These are phyloP conservation scores for Deroplatys truncata DNA, from an alignment of 2,888 invertebrate genomes.

Conservation along the genomic window DNA sequence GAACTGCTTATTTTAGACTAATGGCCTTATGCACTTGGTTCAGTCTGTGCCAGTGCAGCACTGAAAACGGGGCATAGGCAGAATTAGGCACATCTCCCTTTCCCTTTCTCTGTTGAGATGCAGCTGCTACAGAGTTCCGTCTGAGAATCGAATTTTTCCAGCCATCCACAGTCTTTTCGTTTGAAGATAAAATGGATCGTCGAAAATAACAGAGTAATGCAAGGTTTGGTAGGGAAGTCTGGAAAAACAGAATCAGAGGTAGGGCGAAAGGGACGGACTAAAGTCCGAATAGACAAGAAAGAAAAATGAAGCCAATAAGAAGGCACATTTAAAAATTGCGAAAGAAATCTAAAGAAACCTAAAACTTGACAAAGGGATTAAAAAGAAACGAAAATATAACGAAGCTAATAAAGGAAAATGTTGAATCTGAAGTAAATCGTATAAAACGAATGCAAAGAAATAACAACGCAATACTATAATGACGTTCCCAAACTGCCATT, in stretches of 20 bases:
- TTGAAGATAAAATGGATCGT: background rate
- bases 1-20: no score
- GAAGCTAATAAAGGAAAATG: background rate
- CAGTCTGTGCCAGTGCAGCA: background rate
- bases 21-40: no score
- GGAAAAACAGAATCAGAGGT: background rate
- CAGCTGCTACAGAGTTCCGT: background rate
- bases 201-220: background rate
- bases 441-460: background rate
- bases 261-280: background rate
- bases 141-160: background rate
- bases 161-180: background rate
- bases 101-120: background rate
- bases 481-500: background rate
- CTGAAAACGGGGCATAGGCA: background rate
- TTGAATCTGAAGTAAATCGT: background rate
- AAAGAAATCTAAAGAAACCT: background rate
- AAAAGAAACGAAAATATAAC: background rate
- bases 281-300: background rate
- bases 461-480: background rate
- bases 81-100: background rate
- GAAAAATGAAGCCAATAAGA: background rate
- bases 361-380: background rate
- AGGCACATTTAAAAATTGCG: background rate
- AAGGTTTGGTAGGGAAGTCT: background rate